A percentile compares a stretch with the other conserved stretches of the same genome.
Evolutionary conservation across 2,888 invertebrate species (phyloP).

Genomic region (Agonum fuliginosum): DNA sequence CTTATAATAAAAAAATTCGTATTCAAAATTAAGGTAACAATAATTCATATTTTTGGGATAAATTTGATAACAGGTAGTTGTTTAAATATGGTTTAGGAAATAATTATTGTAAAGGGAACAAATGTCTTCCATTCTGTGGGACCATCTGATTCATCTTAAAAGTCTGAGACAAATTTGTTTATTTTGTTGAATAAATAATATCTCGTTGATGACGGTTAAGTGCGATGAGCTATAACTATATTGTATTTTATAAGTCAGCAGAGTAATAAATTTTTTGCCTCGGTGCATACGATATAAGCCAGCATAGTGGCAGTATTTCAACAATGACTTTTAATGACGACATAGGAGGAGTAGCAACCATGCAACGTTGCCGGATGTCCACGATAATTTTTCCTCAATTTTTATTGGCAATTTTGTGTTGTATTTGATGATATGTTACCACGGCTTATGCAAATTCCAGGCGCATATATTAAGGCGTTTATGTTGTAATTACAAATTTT

Average conservation of each 20-base stretch:
- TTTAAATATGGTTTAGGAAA: too few species aligned
- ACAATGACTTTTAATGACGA: conserved; percentile 44
- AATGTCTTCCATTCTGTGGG: too few species aligned
- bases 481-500: conserved; percentile 60
- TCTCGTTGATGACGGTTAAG: background rate
- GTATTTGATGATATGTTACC: conserved; percentile 49
- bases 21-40: too few species aligned
- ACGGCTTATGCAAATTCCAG: conserved; percentile 53
- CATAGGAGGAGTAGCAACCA: conserved; percentile 4
- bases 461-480: conserved; percentile 55
- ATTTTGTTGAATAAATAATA: conserved; percentile 29
- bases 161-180: too few species aligned
- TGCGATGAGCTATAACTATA: conserved; percentile 37
- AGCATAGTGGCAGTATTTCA: conserved; percentile 19
- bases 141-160: too few species aligned
- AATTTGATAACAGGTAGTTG: too few species aligned
- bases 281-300: too few species aligned
- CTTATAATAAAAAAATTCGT: too few species aligned
- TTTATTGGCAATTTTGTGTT: conserved; percentile 55
- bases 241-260: conserved; percentile 38
- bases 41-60: too few species aligned
- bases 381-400: conserved; percentile 48
- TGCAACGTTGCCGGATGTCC: conserved; percentile 17
- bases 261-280: conserved; percentile 33
- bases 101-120: too few species aligned